Conservation (phyloP, 2,888 invertebrate genomes). For the Drosophila neotestacea region DNA sequence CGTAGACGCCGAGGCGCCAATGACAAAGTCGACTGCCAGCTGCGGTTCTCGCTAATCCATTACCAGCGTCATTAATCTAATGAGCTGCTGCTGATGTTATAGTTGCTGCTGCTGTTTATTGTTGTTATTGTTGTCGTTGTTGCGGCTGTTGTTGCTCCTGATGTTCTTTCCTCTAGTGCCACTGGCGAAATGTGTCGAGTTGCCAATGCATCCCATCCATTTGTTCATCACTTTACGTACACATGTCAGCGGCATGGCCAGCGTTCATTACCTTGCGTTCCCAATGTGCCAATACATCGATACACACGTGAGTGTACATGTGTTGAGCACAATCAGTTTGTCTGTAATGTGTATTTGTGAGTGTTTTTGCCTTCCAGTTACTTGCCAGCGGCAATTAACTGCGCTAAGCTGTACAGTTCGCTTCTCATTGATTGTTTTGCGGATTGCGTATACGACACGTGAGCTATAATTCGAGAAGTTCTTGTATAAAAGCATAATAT, state of each 20-base stretch:
- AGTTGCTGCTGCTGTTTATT: slow-evolving; percentile 30
- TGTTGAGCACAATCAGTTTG: background rate
- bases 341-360: background rate
- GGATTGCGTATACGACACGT: slow-evolving; percentile 45
- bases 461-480: slow-evolving; percentile 15
- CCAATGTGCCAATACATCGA: slow-evolving; percentile 61
- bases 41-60: slow-evolving; percentile 75
- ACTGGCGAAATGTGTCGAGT: slow-evolving; percentile 52
- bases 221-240: slow-evolving; percentile 58
- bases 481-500: background rate
- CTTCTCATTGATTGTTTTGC: slow-evolving; percentile 42
- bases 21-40: slow-evolving; percentile 61
- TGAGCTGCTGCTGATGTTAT: slow-evolving; percentile 61
- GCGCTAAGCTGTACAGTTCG: slow-evolving; percentile 40
- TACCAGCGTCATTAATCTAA: slow-evolving; percentile 80
- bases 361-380: slow-evolving; percentile 23
- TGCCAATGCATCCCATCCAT: slow-evolving; percentile 42
- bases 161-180: slow-evolving; percentile 26
- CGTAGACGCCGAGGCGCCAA: slow-evolving; percentile 60
- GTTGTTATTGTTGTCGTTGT: slow-evolving; percentile 20
- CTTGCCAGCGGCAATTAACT: slow-evolving; percentile 51
- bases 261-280: slow-evolving; percentile 62
- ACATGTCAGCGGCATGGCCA: slow-evolving; percentile 58
- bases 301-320: slow-evolving; percentile 10
- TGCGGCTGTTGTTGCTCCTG: slow-evolving; percentile 3